Percentiles rank a stretch among this genome's conserved stretches.
These are phyloP conservation scores for Canis aureus DNA, from an alignment of 2,113 vertebrate genomes.

Conservation along the genomic window DNA sequence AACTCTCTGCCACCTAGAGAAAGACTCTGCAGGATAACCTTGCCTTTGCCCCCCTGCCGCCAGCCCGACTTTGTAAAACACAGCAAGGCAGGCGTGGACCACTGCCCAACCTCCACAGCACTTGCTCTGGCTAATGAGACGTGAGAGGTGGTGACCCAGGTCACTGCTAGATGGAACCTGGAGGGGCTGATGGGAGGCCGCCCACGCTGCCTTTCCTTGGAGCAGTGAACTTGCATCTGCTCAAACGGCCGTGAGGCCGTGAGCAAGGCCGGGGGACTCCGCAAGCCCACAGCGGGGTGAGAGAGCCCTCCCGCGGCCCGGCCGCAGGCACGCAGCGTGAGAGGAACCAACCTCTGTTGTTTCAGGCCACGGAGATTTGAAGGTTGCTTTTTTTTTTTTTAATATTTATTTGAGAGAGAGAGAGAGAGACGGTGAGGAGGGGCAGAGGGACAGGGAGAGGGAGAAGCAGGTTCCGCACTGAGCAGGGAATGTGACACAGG, in stretches of 20 bases:
- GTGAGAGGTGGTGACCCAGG: neutral
- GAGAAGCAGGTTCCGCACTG: neutral
- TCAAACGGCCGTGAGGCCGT: neutral
- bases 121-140: neutral
- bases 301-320: too few species aligned
- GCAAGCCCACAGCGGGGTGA: too few species aligned
- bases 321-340: rapidly evolving
- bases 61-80: neutral
- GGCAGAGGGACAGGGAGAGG: neutral
- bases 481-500: neutral
- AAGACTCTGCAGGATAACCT: neutral
- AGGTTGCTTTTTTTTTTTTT: neutral
- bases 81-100: neutral
- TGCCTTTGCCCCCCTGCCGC: neutral
- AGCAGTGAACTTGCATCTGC: neutral
- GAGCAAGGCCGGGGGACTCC: too few species aligned
- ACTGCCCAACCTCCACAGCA: neutral
- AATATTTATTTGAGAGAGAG: neutral
- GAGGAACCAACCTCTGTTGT: neutral
- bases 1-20: neutral
- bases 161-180: neutral
- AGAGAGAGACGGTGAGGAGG: neutral
- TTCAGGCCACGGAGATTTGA: neutral
- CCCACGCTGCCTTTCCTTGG: neutral
- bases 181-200: neutral